Evolutionary conservation across 2,113 vertebrate species (phyloP).

Genomic region (Sinocyclocheilus anophthalmus): DNA sequence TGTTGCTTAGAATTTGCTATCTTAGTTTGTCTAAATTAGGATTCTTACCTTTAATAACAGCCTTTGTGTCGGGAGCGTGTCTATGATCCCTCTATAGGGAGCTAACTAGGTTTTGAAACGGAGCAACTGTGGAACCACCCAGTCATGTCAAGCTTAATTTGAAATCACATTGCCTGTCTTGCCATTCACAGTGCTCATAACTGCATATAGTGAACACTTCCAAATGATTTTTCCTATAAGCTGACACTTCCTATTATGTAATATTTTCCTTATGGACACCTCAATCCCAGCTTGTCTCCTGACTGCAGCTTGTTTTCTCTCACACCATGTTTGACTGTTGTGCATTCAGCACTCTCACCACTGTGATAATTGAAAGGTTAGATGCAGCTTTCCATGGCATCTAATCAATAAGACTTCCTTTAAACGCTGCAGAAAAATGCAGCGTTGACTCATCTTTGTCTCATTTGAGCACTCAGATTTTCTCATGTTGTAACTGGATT

Average conservation of each 20-base stretch:
- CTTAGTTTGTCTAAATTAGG: not conserved
- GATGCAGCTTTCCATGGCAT: constrained; percentile 37
- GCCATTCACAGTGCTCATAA: not conserved
- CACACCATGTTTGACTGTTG: constrained; percentile 11
- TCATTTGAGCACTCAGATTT: constrained; percentile 15
- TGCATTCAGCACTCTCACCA: constrained; percentile 11
- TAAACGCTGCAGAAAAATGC: constrained; percentile 26
- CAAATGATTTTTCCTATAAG: not conserved
- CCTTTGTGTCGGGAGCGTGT: not conserved
- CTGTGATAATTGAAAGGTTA: constrained; percentile 41
- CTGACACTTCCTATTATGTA: constrained; percentile 11
- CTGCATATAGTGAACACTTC: not conserved
- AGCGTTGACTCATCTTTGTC: constrained; percentile 30
- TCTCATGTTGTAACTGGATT: constrained; percentile 39
- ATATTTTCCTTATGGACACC: not conserved
- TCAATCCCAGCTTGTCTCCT: not conserved
- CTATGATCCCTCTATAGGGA: not conserved
- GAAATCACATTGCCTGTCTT: not conserved
- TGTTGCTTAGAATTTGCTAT: not conserved
- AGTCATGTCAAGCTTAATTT: not conserved
- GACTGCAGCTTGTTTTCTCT: constrained; percentile 9
- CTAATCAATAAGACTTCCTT: constrained; percentile 31
- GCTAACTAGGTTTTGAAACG: not conserved
- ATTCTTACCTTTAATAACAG: not conserved
- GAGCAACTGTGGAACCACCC: not conserved